These are phyloP conservation scores for Chaunax sp. DNA, from an alignment of 2,797 vertebrate species.

Conservation along the genomic window DNA sequence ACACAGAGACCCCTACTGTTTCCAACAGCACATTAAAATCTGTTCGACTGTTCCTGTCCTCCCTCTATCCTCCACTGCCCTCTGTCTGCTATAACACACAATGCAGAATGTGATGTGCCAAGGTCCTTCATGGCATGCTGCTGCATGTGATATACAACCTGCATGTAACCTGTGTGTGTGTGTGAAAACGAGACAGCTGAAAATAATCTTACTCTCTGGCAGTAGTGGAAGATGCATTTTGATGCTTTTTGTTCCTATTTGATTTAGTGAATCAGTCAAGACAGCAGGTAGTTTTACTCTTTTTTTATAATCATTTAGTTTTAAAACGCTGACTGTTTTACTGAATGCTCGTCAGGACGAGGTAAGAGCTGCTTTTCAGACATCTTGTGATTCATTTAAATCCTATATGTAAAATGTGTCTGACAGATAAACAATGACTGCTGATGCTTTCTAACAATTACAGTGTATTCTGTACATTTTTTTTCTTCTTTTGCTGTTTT, in stretches of 20 bases:
- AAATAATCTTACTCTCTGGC: too few relatives aligned
- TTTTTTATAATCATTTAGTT: background rate
- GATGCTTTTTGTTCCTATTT: background rate
- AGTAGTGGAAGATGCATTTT: background rate
- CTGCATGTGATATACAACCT: background rate
- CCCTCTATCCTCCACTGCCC: conserved; percentile 63
- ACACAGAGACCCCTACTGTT: conserved; percentile 82
- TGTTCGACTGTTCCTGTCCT: background rate
- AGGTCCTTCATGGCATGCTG: background rate
- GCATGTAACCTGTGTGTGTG: too few relatives aligned
- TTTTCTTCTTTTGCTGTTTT: too few relatives aligned
- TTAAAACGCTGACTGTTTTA: background rate
- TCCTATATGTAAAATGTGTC: background rate
- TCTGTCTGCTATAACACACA: conserved; percentile 42
- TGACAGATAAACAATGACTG: background rate
- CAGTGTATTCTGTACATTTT: background rate
- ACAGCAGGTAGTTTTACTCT: background rate
- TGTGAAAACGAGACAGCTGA: too few relatives aligned
- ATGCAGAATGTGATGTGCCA: background rate
- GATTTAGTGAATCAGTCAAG: too few relatives aligned
- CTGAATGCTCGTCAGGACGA: background rate
- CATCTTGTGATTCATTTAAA: background rate
- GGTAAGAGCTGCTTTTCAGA: background rate
- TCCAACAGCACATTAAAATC: background rate
- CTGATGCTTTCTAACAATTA: background rate